phyloP scores from a whole-genome alignment of 2,888 invertebrate genomes.

The Andrena bucephala region DNA sequence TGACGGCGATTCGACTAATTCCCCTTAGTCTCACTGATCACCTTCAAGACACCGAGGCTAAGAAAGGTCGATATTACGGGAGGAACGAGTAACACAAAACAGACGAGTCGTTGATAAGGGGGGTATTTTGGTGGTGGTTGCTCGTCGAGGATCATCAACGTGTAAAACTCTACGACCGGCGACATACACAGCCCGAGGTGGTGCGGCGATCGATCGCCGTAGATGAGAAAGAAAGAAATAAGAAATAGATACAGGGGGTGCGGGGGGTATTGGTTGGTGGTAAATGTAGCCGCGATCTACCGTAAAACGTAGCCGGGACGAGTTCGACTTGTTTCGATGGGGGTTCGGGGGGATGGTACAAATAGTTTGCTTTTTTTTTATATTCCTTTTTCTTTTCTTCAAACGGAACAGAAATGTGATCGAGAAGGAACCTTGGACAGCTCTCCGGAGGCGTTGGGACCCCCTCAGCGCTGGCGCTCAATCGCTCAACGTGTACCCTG shows the following conservation, averaged over 20 bases:
- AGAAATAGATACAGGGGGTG: constrained; percentile 41
- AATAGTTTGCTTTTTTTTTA: constrained; percentile 16
- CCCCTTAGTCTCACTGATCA: constrained; percentile 59
- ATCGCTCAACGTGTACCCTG: no score
- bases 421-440: constrained; percentile 27
- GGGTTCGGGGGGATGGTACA: constrained; percentile 11
- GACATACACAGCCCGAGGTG: constrained; percentile 47
- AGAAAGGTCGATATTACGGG: constrained; percentile 59
- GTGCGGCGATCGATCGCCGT: constrained; percentile 39
- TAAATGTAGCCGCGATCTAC: constrained; percentile 60
- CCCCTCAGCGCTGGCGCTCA: no score
- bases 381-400: constrained; percentile 3
- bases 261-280: constrained; percentile 9
- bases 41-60: constrained; percentile 64
- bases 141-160: constrained; percentile 31
- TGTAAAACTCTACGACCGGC: constrained; percentile 47
- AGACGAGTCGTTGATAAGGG: constrained; percentile 44
- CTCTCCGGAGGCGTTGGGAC: no score
- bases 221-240: constrained; percentile 50
- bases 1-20: constrained; percentile 64
- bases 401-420: background rate
- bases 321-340: constrained; percentile 67
- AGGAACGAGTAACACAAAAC: constrained; percentile 63
- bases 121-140: background rate
- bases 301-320: constrained; percentile 73